Evolutionary conservation across 2,888 invertebrate genomes (phyloP).

Genomic region (Acanthacorydalis orientalis): DNA sequence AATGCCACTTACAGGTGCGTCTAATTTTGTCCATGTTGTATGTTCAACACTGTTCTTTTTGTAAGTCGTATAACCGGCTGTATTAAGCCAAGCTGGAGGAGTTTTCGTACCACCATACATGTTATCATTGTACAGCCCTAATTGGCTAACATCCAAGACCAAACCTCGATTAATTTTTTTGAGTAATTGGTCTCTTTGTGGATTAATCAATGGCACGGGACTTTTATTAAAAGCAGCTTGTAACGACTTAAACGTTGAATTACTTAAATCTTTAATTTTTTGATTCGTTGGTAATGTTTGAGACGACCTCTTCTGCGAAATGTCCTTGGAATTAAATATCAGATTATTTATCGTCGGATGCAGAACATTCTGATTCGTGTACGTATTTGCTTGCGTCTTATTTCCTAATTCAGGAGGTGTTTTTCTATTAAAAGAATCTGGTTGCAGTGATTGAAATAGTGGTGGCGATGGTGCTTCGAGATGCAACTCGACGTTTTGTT

Average conservation of each 20-base stretch:
- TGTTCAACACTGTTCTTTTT: slow-evolving; percentile 4
- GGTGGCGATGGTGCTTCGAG: slow-evolving; percentile 16
- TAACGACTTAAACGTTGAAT: neutral
- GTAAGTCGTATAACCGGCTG: slow-evolving; percentile 4
- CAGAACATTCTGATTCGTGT: slow-evolving; percentile 14
- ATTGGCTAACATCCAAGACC: slow-evolving; percentile 28
- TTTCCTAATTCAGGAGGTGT: slow-evolving; percentile 12
- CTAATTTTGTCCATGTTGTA: slow-evolving; percentile 6
- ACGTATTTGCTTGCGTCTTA: neutral
- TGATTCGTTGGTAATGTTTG: slow-evolving; percentile 3
- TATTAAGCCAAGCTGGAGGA: slow-evolving; percentile 3
- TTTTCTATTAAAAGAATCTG: slow-evolving; percentile 14
- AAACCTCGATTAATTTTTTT: slow-evolving; percentile 27
- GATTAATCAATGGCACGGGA: slow-evolving; percentile 17
- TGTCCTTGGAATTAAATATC: slow-evolving; percentile 18
- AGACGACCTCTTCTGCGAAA: neutral
- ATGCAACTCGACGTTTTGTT: slow-evolving; percentile 3
- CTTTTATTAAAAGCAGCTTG: slow-evolving; percentile 2
- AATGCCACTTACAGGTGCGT: neutral
- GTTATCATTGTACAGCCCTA: slow-evolving; percentile 10
- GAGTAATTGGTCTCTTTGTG: slow-evolving; percentile 14
- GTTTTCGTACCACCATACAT: neutral
- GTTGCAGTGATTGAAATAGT: slow-evolving; percentile 22
- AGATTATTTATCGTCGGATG: slow-evolving; percentile 25
- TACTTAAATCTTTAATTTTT: slow-evolving; percentile 2